phyloP scores from a whole-genome alignment of 2,888 invertebrate species.

The Cremastinae sp. region DNA sequence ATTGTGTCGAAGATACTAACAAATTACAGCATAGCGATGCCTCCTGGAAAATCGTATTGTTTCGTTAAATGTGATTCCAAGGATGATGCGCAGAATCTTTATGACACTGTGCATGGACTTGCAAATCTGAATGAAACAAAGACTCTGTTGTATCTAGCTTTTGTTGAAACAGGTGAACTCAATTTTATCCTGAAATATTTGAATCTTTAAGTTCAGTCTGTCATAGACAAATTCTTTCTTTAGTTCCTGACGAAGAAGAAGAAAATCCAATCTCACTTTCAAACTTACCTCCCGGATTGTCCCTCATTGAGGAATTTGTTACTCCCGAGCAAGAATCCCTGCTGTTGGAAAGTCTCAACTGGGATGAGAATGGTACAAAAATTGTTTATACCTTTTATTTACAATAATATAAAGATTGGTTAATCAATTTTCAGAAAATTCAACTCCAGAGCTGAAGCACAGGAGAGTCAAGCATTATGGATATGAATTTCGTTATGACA shows the following conservation, averaged over 20 bases:
- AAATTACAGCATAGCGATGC: constrained; percentile 85
- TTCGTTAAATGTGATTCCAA: constrained; percentile 85
- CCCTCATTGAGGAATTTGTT: constrained; percentile 87
- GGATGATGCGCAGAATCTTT: constrained; percentile 83
- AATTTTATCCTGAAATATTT: constrained; percentile 42
- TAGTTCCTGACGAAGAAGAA: constrained; percentile 77
- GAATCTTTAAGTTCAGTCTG: neutral
- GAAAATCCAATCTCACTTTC: constrained; percentile 64
- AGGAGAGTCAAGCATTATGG: constrained; percentile 95
- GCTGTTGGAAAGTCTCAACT: constrained; percentile 84
- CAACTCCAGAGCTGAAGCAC: constrained; percentile 85
- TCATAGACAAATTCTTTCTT: constrained; percentile 41
- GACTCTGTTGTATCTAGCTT: constrained; percentile 86
- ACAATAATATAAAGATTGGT: neutral
- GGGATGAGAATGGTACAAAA: constrained; percentile 76
- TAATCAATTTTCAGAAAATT: constrained; percentile 59
- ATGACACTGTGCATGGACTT: constrained; percentile 83
- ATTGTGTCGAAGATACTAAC: constrained; percentile 82
- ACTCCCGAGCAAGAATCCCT: constrained; percentile 85
- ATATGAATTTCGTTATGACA: constrained; percentile 93
- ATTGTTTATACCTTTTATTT: neutral
- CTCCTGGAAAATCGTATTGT: constrained; percentile 91
- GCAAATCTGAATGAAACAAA: constrained; percentile 83
- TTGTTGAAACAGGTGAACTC: constrained; percentile 83
- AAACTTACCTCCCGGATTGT: constrained; percentile 86